Evolutionary conservation across 2,113 vertebrate genomes (phyloP).

Genomic region (Chaenocephalus aceratus): DNA sequence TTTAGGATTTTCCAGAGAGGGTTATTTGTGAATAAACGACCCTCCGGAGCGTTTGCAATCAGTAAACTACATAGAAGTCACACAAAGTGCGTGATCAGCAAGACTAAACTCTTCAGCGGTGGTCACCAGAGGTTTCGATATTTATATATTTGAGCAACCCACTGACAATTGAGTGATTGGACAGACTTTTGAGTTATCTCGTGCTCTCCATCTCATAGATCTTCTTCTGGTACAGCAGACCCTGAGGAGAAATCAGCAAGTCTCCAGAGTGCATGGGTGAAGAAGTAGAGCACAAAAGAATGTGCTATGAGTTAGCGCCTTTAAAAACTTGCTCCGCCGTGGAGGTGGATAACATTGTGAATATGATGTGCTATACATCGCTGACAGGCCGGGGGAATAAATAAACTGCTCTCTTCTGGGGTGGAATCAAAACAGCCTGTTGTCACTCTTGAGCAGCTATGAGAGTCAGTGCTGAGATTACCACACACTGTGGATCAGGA

Average conservation of each 20-base stretch:
- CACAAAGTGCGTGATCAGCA: neutral
- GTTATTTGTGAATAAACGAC: no score
- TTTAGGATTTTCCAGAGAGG: no score
- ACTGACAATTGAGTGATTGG: no score
- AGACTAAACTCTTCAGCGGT: neutral
- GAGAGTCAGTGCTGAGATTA: slow-evolving; percentile 4
- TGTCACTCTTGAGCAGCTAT: slow-evolving; percentile 17
- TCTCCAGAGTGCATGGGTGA: neutral
- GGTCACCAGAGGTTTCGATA: no score
- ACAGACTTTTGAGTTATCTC: no score
- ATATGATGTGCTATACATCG: neutral
- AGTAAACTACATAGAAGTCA: no score
- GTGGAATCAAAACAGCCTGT: slow-evolving; percentile 13
- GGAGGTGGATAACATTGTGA: slow-evolving; percentile 3
- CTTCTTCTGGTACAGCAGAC: neutral
- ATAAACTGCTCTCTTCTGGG: slow-evolving; percentile 13
- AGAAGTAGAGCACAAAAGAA: neutral
- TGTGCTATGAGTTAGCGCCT: neutral
- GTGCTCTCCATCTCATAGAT: neutral
- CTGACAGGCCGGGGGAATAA: slow-evolving; percentile 1
- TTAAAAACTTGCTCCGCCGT: neutral
- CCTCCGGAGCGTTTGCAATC: no score
- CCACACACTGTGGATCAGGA: slow-evolving; percentile 15
- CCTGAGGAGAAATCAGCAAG: neutral
- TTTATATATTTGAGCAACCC: neutral